Conservation (phyloP, 2,888 invertebrate species). For the Nomada fucata region DNA sequence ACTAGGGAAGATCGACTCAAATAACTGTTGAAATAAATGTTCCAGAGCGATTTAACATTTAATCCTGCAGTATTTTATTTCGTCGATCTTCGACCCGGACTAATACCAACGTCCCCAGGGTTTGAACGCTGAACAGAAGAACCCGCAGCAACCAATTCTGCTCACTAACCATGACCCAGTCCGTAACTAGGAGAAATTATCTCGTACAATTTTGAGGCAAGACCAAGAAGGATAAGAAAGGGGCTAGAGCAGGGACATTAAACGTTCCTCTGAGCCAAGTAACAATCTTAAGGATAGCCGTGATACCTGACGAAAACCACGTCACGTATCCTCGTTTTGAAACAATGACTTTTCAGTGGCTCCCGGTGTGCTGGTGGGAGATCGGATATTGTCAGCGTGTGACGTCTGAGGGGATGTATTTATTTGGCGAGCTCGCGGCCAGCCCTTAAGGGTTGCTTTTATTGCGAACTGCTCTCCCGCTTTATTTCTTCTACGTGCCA, state of each 20-base stretch:
- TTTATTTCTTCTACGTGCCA: constrained; percentile 72
- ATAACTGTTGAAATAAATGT: no score
- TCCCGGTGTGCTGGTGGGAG: constrained; percentile 25
- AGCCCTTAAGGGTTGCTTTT: constrained; percentile 74
- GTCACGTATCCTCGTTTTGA: constrained; percentile 59
- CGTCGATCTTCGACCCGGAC: no score
- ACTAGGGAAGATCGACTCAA: no score
- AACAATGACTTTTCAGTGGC: constrained; percentile 53
- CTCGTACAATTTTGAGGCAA: not conserved
- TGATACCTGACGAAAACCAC: constrained; percentile 25
- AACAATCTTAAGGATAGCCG: constrained; percentile 27
- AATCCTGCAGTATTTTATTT: no score
- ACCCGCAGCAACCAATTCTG: not conserved
- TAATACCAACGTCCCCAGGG: not conserved
- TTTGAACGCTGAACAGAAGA: not conserved
- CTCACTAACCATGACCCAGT: not conserved
- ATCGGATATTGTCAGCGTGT: constrained; percentile 62
- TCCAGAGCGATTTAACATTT: no score
- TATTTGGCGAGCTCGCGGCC: constrained; percentile 70
- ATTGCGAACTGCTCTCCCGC: constrained; percentile 68
- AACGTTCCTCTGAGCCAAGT: constrained; percentile 22
- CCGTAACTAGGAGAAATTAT: constrained; percentile 28
- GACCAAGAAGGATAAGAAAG: not conserved
- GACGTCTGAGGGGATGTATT: constrained; percentile 70
- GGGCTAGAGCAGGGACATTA: not conserved